phyloP scores from a whole-genome alignment of 2,888 invertebrate genomes.

The Oconnorella tubifera region DNA sequence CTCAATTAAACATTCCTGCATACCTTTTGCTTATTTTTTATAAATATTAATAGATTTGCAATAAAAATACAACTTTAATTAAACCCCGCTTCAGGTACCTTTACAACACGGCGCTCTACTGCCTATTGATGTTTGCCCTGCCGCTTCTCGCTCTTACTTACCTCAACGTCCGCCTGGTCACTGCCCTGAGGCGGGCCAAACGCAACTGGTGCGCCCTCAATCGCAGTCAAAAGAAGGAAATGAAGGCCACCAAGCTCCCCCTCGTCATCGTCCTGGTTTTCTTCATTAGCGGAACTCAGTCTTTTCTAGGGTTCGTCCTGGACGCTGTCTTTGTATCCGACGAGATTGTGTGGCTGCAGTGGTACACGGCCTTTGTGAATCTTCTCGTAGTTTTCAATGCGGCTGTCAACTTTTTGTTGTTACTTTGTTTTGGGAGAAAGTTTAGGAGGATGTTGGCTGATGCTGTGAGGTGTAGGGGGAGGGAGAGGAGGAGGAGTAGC shows the following conservation, averaged over 20 bases:
- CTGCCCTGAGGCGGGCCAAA: conserved; percentile 44
- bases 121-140: conserved; percentile 40
- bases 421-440: conserved; percentile 53
- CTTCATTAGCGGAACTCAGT: conserved; percentile 43
- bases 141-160: conserved; percentile 44
- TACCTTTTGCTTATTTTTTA: too few species aligned
- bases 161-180: conserved; percentile 47
- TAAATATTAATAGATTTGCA: too few species aligned
- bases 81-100: conserved; percentile 33
- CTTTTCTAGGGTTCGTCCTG: conserved; percentile 34
- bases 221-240: conserved; percentile 44
- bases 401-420: conserved; percentile 50
- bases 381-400: conserved; percentile 47
- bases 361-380: conserved; percentile 37
- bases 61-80: too few species aligned
- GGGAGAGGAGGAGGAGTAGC: background rate
- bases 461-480: conserved; percentile 16
- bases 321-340: conserved; percentile 35
- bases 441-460: conserved; percentile 41
- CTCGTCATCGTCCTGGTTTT: conserved; percentile 50
- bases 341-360: conserved; percentile 35
- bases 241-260: conserved; percentile 50
- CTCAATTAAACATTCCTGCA: too few species aligned
- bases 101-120: conserved; percentile 40
- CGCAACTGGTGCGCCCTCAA: conserved; percentile 38